Conservation (phyloP, 2,888 invertebrate genomes). For the Sericinus montela region DNA sequence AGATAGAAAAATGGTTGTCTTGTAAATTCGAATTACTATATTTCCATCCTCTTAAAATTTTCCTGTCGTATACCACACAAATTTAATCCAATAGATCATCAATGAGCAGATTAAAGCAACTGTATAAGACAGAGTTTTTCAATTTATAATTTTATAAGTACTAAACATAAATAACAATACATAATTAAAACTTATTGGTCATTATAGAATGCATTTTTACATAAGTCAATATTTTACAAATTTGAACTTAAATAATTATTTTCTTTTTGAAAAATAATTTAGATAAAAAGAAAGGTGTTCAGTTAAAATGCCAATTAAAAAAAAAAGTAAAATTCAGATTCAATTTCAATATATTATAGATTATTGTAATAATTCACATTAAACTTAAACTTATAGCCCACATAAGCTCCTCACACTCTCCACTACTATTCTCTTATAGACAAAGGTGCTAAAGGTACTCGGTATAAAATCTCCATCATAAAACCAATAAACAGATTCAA, state of each 20-base stretch:
- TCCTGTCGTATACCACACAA: conserved; percentile 15
- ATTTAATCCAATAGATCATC: conserved; percentile 8
- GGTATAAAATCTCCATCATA: conserved; percentile 78
- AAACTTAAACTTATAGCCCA: conserved; percentile 78
- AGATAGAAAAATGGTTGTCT: conserved; percentile 10
- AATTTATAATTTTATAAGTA: neutral
- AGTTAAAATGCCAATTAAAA: conserved; percentile 69
- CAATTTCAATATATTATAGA: conserved; percentile 80
- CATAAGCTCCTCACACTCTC: conserved; percentile 75
- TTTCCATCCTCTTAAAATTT: conserved; percentile 9
- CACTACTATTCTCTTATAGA: conserved; percentile 61
- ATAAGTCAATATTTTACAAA: conserved; percentile 1
- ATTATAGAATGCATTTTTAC: neutral
- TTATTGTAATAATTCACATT: conserved; percentile 79
- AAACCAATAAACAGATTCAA: conserved; percentile 79
- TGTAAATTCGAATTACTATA: conserved; percentile 16
- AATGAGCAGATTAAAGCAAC: neutral
- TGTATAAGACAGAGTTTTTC: neutral
- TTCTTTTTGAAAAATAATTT: conserved; percentile 24
- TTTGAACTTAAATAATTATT: neutral
- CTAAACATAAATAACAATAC: conserved; percentile 15
- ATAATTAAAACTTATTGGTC: conserved; percentile 2
- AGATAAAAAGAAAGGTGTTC: conserved; percentile 40
- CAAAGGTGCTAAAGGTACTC: conserved; percentile 77
- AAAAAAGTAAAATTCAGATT: conserved; percentile 77